phyloP scores from a whole-genome alignment of 2,113 vertebrate genomes.

The Vidua macroura region DNA sequence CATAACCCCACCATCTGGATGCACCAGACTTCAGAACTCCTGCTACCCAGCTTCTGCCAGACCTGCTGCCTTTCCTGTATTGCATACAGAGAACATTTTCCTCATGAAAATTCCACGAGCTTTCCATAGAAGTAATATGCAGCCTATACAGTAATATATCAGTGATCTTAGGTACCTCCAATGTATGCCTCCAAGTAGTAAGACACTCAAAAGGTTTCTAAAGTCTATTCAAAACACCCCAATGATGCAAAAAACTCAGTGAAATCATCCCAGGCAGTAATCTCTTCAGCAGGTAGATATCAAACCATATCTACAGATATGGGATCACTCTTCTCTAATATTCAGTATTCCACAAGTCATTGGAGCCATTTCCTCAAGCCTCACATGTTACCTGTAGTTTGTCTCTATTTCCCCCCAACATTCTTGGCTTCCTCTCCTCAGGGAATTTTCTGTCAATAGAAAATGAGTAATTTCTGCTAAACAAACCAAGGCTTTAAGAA shows the following conservation, averaged over 20 bases:
- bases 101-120: neutral
- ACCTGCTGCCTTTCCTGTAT: neutral
- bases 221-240: neutral
- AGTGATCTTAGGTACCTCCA: neutral
- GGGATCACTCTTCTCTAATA: neutral
- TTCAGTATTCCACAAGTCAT: neutral
- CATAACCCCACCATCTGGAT: neutral
- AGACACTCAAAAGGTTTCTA: neutral
- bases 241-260: neutral
- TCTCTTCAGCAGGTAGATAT: neutral
- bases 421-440: neutral
- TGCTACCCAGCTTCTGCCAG: neutral
- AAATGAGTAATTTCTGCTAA: neutral
- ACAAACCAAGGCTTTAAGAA: neutral
- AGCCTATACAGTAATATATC: neutral
- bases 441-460: neutral
- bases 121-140: neutral
- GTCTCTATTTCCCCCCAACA: rapidly evolving
- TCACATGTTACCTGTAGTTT: neutral
- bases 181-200: neutral
- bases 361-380: neutral
- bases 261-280: neutral
- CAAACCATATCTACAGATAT: neutral
- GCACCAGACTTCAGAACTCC: neutral
- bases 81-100: neutral